Conservation (phyloP, 2,888 invertebrate species). For the Abrostola triplasia region DNA sequence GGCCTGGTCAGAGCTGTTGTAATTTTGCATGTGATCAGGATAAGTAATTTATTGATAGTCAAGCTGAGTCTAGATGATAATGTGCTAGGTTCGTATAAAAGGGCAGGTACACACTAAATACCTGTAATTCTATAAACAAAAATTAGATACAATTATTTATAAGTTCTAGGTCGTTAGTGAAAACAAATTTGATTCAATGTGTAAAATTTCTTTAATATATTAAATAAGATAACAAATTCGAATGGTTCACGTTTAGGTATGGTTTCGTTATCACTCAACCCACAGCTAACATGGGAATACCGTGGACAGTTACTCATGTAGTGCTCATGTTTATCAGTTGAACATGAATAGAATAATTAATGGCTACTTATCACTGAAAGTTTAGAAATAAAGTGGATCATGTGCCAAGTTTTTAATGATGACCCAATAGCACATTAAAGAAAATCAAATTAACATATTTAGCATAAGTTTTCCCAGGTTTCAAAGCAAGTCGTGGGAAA, state of each 20-base stretch:
- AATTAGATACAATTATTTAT: too few relatives aligned
- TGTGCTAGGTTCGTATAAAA: conserved; percentile 16
- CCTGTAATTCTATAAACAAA: too few relatives aligned
- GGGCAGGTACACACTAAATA: background rate
- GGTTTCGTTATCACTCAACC: conserved; percentile 40
- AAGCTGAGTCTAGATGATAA: conserved; percentile 34
- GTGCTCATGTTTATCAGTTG: conserved; percentile 39
- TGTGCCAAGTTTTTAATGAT: conserved; percentile 25
- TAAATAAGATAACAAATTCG: conserved; percentile 31
- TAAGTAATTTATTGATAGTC: conserved; percentile 28
- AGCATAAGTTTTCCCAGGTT: conserved; percentile 28
- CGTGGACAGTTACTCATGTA: conserved; percentile 18
- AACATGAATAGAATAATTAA: conserved; percentile 49
- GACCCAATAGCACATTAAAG: conserved; percentile 23
- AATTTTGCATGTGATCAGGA: conserved; percentile 38
- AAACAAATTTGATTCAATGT: background rate
- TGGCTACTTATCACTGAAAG: conserved; percentile 32
- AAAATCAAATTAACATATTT: conserved; percentile 39
- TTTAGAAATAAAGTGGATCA: conserved; percentile 23
- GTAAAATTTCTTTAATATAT: background rate
- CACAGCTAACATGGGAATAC: conserved; percentile 39
- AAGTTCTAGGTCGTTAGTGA: background rate
- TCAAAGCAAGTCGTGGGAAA: conserved; percentile 43
- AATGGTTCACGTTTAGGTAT: conserved; percentile 36
- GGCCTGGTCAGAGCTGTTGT: conserved; percentile 27